Percentiles rank a stretch among this genome's conserved stretches.
Conservation (phyloP, 2,797 vertebrate genomes). For the Serranus cabrilla region DNA sequence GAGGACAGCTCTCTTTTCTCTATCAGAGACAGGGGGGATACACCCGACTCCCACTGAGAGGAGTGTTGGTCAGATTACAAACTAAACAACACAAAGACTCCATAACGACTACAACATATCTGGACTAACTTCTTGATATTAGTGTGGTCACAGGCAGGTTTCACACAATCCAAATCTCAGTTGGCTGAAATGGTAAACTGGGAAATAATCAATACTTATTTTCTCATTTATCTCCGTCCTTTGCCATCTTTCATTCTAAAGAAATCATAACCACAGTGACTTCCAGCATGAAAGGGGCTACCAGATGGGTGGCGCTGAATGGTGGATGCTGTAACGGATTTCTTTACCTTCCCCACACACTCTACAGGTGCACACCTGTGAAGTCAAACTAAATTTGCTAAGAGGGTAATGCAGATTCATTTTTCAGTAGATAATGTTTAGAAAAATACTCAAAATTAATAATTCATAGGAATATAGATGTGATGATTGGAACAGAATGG, state of each 20-base stretch:
- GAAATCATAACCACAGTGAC: too few relatives aligned
- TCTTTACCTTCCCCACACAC: too few relatives aligned
- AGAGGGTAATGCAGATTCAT: background rate
- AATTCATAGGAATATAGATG: too few relatives aligned
- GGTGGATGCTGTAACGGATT: too few relatives aligned
- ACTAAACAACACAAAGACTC: slow-evolving; percentile 55
- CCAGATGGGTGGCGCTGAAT: background rate
- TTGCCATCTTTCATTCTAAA: too few relatives aligned
- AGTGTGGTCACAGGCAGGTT: background rate
- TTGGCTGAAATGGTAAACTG: background rate
- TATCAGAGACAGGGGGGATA: slow-evolving; percentile 79
- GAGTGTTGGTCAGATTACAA: slow-evolving; percentile 69
- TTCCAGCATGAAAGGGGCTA: background rate
- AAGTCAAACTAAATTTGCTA: background rate
- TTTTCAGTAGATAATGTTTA: too few relatives aligned
- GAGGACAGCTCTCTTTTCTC: slow-evolving; percentile 85
- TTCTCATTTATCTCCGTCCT: background rate
- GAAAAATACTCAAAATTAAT: too few relatives aligned
- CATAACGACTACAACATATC: background rate
- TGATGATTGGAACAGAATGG: too few relatives aligned
- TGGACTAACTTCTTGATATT: slow-evolving; percentile 23
- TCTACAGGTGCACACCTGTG: background rate
- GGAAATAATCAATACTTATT: slow-evolving; percentile 20
- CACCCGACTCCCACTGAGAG: slow-evolving; percentile 73
- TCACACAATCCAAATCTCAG: background rate